Conservation (phyloP, 1,140 invertebrate species). For the Zelostemma sp. region DNA sequence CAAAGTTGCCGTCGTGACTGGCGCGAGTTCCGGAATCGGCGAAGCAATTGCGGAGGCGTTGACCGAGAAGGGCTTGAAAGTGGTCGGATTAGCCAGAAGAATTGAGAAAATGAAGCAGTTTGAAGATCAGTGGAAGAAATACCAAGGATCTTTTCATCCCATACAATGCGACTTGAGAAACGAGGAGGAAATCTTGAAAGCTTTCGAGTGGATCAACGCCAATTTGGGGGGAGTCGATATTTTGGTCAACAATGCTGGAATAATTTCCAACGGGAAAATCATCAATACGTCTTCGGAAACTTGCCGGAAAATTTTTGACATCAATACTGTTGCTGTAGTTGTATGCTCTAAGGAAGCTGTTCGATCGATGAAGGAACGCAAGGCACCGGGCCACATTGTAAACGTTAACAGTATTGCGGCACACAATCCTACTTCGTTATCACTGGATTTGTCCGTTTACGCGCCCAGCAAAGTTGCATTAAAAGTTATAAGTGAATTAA, state of each 20-base stretch:
- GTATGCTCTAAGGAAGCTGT: slow-evolving; percentile 67
- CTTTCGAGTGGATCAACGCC: slow-evolving; percentile 76
- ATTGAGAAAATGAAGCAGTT: slow-evolving; percentile 72
- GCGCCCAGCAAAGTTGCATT: slow-evolving; percentile 74
- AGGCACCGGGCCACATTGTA: slow-evolving; percentile 71
- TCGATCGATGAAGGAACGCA: slow-evolving; percentile 62
- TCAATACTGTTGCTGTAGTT: slow-evolving; percentile 76
- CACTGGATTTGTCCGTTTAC: slow-evolving; percentile 56
- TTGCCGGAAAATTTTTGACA: slow-evolving; percentile 75
- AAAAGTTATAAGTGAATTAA: slow-evolving; percentile 71
- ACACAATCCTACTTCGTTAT: too few relatives aligned
- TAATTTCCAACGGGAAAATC: slow-evolving; percentile 57
- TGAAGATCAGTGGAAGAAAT: slow-evolving; percentile 40
- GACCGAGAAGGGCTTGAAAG: slow-evolving; percentile 74
- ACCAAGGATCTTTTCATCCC: slow-evolving; percentile 66
- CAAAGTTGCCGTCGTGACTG: slow-evolving; percentile 80
- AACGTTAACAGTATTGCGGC: slow-evolving; percentile 62
- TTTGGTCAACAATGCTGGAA: slow-evolving; percentile 72
- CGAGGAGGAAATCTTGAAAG: slow-evolving; percentile 75
- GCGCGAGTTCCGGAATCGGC: slow-evolving; percentile 81
- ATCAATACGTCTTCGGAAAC: too few relatives aligned
- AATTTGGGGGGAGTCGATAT: slow-evolving; percentile 77
- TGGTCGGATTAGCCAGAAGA: slow-evolving; percentile 79
- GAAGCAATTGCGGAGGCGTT: slow-evolving; percentile 71
- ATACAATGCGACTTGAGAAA: slow-evolving; percentile 76